A percentile compares a stretch with the other conserved stretches of the same genome.
Evolutionary conservation across 2,888 invertebrate species (phyloP).

Genomic region (Nematopogon swammerdamellus): DNA sequence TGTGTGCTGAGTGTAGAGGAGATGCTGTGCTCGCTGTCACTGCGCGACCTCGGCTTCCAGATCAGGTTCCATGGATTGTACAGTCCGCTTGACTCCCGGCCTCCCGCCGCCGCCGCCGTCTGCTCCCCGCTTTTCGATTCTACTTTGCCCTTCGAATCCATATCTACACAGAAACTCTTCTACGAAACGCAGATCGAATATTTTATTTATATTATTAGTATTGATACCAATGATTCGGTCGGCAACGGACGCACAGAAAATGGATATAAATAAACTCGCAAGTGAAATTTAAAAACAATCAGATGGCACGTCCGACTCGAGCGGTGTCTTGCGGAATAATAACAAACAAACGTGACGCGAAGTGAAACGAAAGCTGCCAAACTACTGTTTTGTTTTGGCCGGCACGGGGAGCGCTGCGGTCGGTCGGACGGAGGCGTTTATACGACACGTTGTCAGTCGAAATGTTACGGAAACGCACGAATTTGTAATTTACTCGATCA

Average conservation of each 20-base stretch:
- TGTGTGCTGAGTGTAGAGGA: slow-evolving; percentile 23
- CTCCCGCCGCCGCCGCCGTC: slow-evolving; percentile 17
- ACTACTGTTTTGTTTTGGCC: not conserved
- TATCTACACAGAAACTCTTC: slow-evolving; percentile 8
- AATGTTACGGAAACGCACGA: slow-evolving; percentile 2
- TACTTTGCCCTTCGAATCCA: slow-evolving; percentile 36
- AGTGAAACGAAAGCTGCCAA: not conserved
- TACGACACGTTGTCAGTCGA: not conserved
- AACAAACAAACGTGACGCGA: not conserved
- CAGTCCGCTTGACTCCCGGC: slow-evolving; percentile 13
- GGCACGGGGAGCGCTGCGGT: not conserved
- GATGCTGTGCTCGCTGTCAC: slow-evolving; percentile 43
- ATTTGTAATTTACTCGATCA: not conserved
- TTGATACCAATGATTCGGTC: no score
- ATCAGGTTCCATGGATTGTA: slow-evolving; percentile 45
- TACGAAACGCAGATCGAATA: no score
- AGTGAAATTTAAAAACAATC: no score
- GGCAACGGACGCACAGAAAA: no score
- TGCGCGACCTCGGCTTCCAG: slow-evolving; percentile 34
- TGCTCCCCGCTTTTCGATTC: no score
- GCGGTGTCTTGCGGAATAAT: not conserved
- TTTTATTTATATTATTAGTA: no score
- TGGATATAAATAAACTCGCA: no score
- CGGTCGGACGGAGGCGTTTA: not conserved
- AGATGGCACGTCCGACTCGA: not conserved